Evolutionary conservation across 2,113 vertebrate genomes (phyloP).

Genomic region (Anhinga rufa): DNA sequence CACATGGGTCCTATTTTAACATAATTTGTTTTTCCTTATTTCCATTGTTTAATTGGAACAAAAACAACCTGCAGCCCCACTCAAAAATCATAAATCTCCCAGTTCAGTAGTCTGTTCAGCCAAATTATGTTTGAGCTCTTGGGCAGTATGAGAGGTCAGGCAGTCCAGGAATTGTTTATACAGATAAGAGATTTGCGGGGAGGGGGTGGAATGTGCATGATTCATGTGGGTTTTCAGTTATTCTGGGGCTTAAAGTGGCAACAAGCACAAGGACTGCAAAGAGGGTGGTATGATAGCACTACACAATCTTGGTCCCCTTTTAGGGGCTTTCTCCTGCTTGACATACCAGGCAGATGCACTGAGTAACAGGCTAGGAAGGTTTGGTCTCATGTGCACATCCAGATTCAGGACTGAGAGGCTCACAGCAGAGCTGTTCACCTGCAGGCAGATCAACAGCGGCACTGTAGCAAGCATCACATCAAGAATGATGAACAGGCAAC

Average conservation of each 20-base stretch:
- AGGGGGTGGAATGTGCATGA: neutral
- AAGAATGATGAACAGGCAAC: neutral
- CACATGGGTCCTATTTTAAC: neutral
- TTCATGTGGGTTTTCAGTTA: neutral
- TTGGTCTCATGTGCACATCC: accelerated
- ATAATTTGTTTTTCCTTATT: constrained; percentile 29
- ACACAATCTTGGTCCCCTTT: neutral
- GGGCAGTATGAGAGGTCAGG: constrained; percentile 41
- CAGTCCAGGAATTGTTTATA: constrained; percentile 48
- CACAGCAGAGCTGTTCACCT: neutral
- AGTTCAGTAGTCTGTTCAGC: neutral
- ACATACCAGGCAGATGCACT: neutral
- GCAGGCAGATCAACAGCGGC: neutral
- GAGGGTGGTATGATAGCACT: neutral
- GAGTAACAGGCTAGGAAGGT: neutral
- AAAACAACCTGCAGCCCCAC: constrained; percentile 16
- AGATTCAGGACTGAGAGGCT: neutral
- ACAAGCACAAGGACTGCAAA: accelerated
- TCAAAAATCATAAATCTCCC: constrained; percentile 52
- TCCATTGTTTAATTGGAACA: constrained; percentile 53
- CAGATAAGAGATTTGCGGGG: constrained; percentile 46
- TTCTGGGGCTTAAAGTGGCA: neutral
- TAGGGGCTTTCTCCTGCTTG: neutral
- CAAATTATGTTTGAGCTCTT: neutral
- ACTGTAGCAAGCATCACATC: accelerated